Evolutionary conservation across 2,888 invertebrate species (phyloP), one percentile per base, ranked within the genome.

Genomic region (Parnassius mnemosyne): DNA sequence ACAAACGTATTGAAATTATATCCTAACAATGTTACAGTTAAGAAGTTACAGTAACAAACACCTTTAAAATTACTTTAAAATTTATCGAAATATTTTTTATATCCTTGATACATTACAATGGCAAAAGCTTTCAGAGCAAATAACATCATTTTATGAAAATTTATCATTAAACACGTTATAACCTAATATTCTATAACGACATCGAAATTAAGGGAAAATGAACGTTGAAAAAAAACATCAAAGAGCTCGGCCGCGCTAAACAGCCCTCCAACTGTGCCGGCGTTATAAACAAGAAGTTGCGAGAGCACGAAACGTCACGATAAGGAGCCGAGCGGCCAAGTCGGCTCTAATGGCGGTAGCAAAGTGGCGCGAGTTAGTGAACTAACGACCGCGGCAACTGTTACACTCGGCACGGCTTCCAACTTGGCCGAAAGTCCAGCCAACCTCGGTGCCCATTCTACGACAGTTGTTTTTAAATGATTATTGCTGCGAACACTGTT

Each of bases 331-430:
- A 71, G 70, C 72, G 70, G 70, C 72, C 71, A 69, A 72, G 69
- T 50, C 65, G 71, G 66, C 70, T 72, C 70, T 78, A 81, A 81
- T 79, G 78, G 77, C 74, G 66, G 71, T 69, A 71, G 70, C 72
- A 68, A 74, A 74, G 73, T 71, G 74, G 71, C 71, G 73, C 72
- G 69, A 80, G 75, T 77, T 77, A 76, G 75, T 72, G 69, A 78
- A 77, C 77, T 80, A 81, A 83, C 79, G 80, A 84, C 77, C 77
- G 70, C 68, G 74, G 75, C 77, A 80, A 83, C 82, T 80, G 78
- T 62, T 62, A 62, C 61, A 41, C 47, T 46, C 57, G 46, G 56
- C 47, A n/a, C 52, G 42, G 20, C 16, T 51, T n/a, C 57, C 50
- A 46, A 58, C 52, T 52, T 25, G 52, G 52, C 52, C 52, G 49